Base-by-base conservation (phyloP, 2,888 invertebrate species). In the Platycnemis pennipes region DNA sequence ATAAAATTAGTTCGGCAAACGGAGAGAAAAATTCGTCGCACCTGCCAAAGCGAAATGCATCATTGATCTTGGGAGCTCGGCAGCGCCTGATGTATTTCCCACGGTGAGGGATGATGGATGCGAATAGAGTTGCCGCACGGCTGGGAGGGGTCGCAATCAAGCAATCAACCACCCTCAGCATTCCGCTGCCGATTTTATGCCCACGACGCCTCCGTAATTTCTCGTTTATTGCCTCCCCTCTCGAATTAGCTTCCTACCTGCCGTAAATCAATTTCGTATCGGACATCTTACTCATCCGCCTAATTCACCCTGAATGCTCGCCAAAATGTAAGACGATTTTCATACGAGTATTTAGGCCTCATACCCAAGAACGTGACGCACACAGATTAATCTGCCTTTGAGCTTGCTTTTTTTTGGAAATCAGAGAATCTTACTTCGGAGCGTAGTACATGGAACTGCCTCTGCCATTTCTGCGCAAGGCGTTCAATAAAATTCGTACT, bases 1-100 rank as follows among this genome's bases (percentile, higher is more conserved):
- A 77, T 77, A 77, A 77, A 77, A 77, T 77, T 77, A 77, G 77
- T 77, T 77, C 77, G 77, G 37, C 77, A 77, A 77, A 77, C 77
- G 77, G 77, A 77, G 77, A 77, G 77, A 77, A 77, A 77, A 77
- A 77, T 77, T 37, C 77, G 77, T 77, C 77, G 77, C 77, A 77
- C 77, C 77, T 77, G 77, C 77, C 77, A 77, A 77, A 37, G 8
- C 77, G 77, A 37, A 13, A 77, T 77, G 77, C 77, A 77, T 37
- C 77, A 77, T 77, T 77, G 37, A 77, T 77, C 37, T 13, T 37
- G 31, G 37, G 2, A 37, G 8, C 5, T 26, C 37, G 77, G n/a
- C n/a, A 7, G 26, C 5, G 22, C 37, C 37, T 2, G 31, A 37
- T 77, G 77, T 77, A 37, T 16, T 77, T 77, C 77, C 77, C 77